These are phyloP conservation scores for Cantharis nigra DNA, from an alignment of 2,888 invertebrate genomes.

Conservation along the genomic window DNA sequence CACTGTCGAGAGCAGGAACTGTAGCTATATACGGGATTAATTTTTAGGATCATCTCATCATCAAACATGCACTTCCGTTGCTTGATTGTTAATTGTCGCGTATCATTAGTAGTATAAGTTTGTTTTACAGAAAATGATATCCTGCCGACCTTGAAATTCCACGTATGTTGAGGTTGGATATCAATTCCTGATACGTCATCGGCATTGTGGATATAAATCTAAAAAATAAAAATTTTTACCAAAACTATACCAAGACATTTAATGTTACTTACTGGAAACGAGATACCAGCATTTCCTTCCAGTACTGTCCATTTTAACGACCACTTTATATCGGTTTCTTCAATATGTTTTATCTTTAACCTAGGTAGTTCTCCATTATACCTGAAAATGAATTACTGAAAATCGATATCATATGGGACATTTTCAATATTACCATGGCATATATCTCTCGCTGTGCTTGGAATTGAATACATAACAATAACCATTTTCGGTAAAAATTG, in stretches of 20 bases:
- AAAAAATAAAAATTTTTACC: conserved; percentile 38
- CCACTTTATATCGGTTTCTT: conserved; percentile 71
- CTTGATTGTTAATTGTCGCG: conserved; percentile 67
- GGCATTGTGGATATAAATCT: conserved; percentile 69
- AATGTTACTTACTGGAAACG: conserved; percentile 15
- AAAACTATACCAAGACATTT: background rate
- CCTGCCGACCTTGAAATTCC: conserved; percentile 66
- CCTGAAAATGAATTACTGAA: conserved; percentile 48
- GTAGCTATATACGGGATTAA: conserved; percentile 65
- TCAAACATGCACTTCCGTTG: conserved; percentile 76
- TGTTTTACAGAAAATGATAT: conserved; percentile 74
- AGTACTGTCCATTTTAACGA: conserved; percentile 59
- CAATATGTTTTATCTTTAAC: conserved; percentile 61
- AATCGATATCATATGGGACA: background rate
- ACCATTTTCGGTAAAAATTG: conserved; percentile 76
- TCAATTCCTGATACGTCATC: conserved; percentile 74
- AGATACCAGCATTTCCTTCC: conserved; percentile 5
- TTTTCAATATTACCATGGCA: conserved; percentile 52
- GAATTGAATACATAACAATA: conserved; percentile 77
- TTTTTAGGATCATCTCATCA: conserved; percentile 67
- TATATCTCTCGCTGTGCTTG: conserved; percentile 59
- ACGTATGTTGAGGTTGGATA: conserved; percentile 70
- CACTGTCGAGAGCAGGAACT: conserved; percentile 77
- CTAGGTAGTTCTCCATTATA: conserved; percentile 54
- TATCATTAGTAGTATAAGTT: conserved; percentile 77